A percentile compares a stretch with the other conserved stretches of the same genome.
These are phyloP conservation scores for Channallabes apus DNA, from an alignment of 2,797 vertebrate species.

Conservation along the genomic window DNA sequence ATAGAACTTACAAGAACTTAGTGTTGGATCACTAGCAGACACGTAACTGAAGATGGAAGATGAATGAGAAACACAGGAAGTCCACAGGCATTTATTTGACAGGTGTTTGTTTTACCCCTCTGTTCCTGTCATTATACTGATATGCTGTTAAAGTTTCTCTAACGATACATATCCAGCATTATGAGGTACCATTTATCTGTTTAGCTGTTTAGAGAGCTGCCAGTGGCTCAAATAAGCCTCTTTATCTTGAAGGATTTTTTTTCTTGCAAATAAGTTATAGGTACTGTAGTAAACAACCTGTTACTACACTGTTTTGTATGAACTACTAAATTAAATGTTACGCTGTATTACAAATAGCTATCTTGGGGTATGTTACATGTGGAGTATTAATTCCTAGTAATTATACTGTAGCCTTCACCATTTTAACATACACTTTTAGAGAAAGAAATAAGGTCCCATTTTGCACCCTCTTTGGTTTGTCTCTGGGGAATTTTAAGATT, in stretches of 20 bases:
- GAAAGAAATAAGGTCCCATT: not conserved
- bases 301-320: not conserved
- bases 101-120: not conserved
- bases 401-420: not conserved
- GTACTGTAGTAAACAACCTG: not conserved
- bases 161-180: constrained; percentile 4
- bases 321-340: not conserved
- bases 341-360: not conserved
- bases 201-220: constrained; percentile 46
- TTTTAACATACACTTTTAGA: not conserved
- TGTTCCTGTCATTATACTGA: constrained; percentile 1
- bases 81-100: constrained; percentile 19
- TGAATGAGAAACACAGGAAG: constrained; percentile 5
- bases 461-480: not conserved
- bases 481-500: not conserved
- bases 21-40: constrained; percentile 24
- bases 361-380: not conserved
- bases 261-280: not conserved
- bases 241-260: constrained; percentile 6
- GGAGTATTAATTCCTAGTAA: not conserved
- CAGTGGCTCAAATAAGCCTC: constrained; percentile 35
- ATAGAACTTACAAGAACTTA: constrained; percentile 26
- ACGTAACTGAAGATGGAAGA: constrained; percentile 24
- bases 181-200: constrained; percentile 33
- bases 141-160: constrained; percentile 7